phyloP scores from a whole-genome alignment of 2,888 invertebrate genomes.

The Leptopilina syphax region DNA sequence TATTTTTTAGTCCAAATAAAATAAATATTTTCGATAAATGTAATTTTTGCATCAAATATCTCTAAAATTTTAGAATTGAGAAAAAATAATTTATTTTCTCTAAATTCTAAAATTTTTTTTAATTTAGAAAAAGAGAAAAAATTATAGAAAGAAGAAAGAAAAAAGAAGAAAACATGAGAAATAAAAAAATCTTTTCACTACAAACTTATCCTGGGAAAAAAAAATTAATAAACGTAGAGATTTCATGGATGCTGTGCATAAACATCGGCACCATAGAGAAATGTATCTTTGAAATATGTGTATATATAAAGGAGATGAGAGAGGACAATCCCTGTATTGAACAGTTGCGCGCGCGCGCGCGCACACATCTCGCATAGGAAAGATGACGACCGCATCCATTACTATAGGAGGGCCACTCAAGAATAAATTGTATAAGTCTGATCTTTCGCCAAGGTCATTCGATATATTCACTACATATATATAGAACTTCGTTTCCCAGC shows the following conservation, averaged over 20 bases:
- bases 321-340: constrained; percentile 59
- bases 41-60: too few relatives aligned
- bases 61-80: too few relatives aligned
- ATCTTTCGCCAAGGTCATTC: constrained; percentile 59
- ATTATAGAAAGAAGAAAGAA: too few relatives aligned
- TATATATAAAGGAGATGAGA: constrained; percentile 42
- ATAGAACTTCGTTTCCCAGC: constrained; percentile 3
- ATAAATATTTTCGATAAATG: too few relatives aligned
- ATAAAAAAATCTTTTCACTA: too few relatives aligned
- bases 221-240: not conserved
- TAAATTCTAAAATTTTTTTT: too few relatives aligned
- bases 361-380: constrained; percentile 51
- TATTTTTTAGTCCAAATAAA: too few relatives aligned
- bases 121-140: too few relatives aligned
- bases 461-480: not conserved
- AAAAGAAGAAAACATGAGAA: too few relatives aligned
- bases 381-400: constrained; percentile 57
- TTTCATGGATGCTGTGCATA: not conserved
- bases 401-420: constrained; percentile 50
- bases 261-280: constrained; percentile 1
- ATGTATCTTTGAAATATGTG: constrained; percentile 33
- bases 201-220: too few relatives aligned
- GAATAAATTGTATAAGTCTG: constrained; percentile 51
- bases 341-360: constrained; percentile 61
- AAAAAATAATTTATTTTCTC: too few relatives aligned